A percentile compares a stretch with the other conserved stretches of the same genome.
phyloP scores from a whole-genome alignment of 2,888 invertebrate genomes.

The Laspeyria flexula region DNA sequence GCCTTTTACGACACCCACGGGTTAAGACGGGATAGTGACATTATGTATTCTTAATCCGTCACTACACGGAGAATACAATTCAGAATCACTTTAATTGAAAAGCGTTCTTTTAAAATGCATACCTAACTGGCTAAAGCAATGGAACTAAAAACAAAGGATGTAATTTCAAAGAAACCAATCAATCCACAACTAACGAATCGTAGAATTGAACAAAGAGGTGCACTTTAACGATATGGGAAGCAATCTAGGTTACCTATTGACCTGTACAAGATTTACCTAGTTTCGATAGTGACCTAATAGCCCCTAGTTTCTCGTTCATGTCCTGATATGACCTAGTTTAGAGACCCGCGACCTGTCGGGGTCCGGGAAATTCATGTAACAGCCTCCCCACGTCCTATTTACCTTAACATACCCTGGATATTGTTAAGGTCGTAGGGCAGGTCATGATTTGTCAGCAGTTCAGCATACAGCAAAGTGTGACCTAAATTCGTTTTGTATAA shows the following conservation, averaged over 20 bases:
- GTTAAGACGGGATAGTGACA: too few relatives aligned
- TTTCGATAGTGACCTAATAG: constrained; percentile 2
- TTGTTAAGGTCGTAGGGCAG: constrained; percentile 11
- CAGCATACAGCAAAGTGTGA: neutral
- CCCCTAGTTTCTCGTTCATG: neutral
- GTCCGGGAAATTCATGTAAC: constrained; percentile 1
- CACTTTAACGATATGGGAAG: too few relatives aligned
- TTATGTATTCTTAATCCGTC: too few relatives aligned
- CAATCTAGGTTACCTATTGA: neutral
- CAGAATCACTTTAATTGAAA: too few relatives aligned
- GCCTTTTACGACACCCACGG: too few relatives aligned
- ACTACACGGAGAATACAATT: too few relatives aligned
- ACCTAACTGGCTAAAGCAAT: too few relatives aligned
- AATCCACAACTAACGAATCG: too few relatives aligned
- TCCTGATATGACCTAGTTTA: constrained; percentile 4
- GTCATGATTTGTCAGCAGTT: neutral
- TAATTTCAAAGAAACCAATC: too few relatives aligned
- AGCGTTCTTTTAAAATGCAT: too few relatives aligned
- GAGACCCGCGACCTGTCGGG: constrained; percentile 9
- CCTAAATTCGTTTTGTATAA: constrained; percentile 1
- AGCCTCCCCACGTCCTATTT: constrained; percentile 22
- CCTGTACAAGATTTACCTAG: neutral
- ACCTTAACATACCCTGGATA: constrained; percentile 1
- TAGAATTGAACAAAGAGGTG: too few relatives aligned
- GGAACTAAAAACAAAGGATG: too few relatives aligned